Evolutionary conservation across 2,113 vertebrate species (phyloP).

Genomic region (Tiliqua scincoides): DNA sequence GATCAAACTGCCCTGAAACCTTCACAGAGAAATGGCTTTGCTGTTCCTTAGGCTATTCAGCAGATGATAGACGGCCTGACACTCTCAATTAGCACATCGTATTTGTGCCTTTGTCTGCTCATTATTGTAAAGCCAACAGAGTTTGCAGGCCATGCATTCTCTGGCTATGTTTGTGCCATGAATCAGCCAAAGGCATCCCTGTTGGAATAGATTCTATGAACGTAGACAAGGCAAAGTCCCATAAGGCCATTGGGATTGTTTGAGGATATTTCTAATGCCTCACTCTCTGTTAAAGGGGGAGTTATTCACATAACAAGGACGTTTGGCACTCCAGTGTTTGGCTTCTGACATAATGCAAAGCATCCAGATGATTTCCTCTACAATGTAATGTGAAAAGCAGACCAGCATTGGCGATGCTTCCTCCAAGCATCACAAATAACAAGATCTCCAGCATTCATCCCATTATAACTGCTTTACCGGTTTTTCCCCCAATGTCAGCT

Average conservation of each 20-base stretch:
- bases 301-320: constrained; percentile 27
- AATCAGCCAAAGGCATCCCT: constrained; percentile 36
- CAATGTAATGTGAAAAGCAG: neutral
- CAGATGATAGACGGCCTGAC: neutral
- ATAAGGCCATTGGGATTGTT: constrained; percentile 19
- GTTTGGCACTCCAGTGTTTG: constrained; percentile 25
- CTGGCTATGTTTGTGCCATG: constrained; percentile 27
- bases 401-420: neutral
- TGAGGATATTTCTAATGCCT: constrained; percentile 37
- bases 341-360: constrained; percentile 15
- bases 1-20: neutral
- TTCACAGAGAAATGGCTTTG: neutral
- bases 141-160: constrained; percentile 33
- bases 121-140: constrained; percentile 52
- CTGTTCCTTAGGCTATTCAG: neutral
- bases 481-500: no score
- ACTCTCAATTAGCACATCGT: constrained; percentile 14
- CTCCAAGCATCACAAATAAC: neutral
- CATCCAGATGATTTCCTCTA: constrained; percentile 23
- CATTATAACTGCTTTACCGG: no score
- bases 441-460: neutral
- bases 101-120: constrained; percentile 20
- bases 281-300: neutral
- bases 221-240: neutral
- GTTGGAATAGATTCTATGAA: neutral